A percentile compares a stretch with the other conserved stretches of the same genome.
Conservation (phyloP, 2,888 invertebrate species). For the Parthenolecanium corni region DNA sequence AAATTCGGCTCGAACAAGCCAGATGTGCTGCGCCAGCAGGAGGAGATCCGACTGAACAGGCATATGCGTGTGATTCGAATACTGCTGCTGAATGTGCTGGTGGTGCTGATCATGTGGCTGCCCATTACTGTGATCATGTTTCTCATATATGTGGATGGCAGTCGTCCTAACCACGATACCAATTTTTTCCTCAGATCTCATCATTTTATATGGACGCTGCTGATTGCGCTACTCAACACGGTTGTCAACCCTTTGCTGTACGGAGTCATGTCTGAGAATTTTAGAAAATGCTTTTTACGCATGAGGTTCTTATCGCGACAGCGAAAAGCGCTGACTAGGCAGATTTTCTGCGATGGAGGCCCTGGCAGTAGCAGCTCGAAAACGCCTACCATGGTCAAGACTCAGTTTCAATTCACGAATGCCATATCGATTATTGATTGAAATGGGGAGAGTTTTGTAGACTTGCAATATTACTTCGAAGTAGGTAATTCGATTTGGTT, state of each 20-base stretch:
- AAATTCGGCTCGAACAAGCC: neutral
- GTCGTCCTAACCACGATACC: slow-evolving; percentile 42
- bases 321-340: slow-evolving; percentile 17
- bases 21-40: slow-evolving; percentile 31
- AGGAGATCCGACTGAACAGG: slow-evolving; percentile 40
- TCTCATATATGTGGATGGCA: slow-evolving; percentile 46
- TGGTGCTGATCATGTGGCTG: slow-evolving; percentile 48
- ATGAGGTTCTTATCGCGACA: slow-evolving; percentile 37
- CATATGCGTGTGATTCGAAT: slow-evolving; percentile 46
- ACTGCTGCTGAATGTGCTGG: slow-evolving; percentile 44
- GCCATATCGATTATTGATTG: neutral
- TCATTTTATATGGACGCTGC: slow-evolving; percentile 44
- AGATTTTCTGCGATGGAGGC: neutral
- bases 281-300: slow-evolving; percentile 41
- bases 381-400: neutral
- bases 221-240: slow-evolving; percentile 45
- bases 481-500: no score
- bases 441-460: no score
- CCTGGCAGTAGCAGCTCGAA: neutral
- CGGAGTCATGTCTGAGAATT: slow-evolving; percentile 46
- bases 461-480: no score
- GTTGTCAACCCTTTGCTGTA: slow-evolving; percentile 47
- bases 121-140: slow-evolving; percentile 46
- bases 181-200: slow-evolving; percentile 44
- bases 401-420: neutral